Base-by-base conservation (phyloP, 2,113 vertebrate genomes). In the Nannospalax galili region DNA sequence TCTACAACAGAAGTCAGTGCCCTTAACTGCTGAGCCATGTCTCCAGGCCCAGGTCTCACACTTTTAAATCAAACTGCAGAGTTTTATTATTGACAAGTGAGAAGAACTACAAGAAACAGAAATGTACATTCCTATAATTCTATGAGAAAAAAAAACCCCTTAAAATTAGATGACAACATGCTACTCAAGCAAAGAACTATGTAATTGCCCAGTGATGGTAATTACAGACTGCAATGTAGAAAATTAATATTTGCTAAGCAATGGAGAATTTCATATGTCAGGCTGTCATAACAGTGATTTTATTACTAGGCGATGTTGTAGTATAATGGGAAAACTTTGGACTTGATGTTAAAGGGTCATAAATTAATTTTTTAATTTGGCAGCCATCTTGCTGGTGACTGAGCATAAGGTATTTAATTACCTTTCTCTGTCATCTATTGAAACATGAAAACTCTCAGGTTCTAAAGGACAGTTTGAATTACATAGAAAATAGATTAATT, bases 231-330 rank as follows among this genome's bases (percentile, higher is more conserved):
- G 48, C 28, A 88, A 72, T 91, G 81, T 45, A 79, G 79, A 96
- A 88, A 93, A 96, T 96, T 95, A 95, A 40, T 94, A 92, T 95
- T 96, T 95, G 77, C 91, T 80, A 88, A 93, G 70, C 40, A 86
- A 37, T 75, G 42, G 52, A 92, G 74, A 86, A 86, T 92, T 92
- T 96, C 85, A 62, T 94, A 91, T 75, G 52, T 86, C 80, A 92
- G 85, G 14, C 70, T 97, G 85, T 95, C 92, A 91, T 77, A 97
- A 96, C 42, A 96, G 58, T 72, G 26, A 4, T 79, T 88, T 96
- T 94, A 96, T 94, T 95, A 85, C 69, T 82, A 95, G 56, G 92
- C 67, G 17, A 78, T 17, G 32, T 72, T 91, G 4, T 42, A 73
- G 7, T 91, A 94, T 96, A 96, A 94, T 79, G 48, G 62, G 64